These are phyloP conservation scores for Oncorhynchus masou DNA, from an alignment of 2,113 vertebrate genomes.

Conservation along the genomic window DNA sequence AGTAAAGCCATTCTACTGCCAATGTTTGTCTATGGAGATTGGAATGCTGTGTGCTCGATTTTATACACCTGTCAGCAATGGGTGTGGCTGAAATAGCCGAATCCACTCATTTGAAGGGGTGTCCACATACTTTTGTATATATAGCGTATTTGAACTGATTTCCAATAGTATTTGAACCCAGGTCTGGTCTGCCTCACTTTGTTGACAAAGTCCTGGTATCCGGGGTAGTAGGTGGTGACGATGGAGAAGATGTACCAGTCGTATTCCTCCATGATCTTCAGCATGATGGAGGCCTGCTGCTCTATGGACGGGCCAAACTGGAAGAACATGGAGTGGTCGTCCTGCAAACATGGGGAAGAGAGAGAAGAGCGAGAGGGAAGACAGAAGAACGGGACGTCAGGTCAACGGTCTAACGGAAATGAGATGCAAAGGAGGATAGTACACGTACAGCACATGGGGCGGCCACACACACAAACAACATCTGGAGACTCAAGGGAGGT, in stretches of 20 bases:
- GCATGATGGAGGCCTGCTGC: conserved; percentile 97
- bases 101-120: no score
- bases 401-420: not conserved
- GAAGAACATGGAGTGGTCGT: conserved; percentile 99
- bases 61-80: no score
- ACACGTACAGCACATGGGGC: no score
- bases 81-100: no score
- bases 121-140: no score
- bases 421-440: not conserved
- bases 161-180: no score
- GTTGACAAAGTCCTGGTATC: conserved; percentile 97
- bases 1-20: no score
- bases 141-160: no score
- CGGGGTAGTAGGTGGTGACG: conserved; percentile 96
- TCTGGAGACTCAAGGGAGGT: not conserved
- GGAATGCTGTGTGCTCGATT: no score
- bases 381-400: not conserved
- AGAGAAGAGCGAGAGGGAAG: not conserved
- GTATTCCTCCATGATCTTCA: conserved; percentile 99
- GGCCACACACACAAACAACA: not conserved
- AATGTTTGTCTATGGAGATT: no score
- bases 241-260: conserved; percentile 99
- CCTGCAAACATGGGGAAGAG: conserved; percentile 74
- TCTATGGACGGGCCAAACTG: conserved; percentile 98
- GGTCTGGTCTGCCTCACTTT: conserved; percentile 72